These are phyloP conservation scores for Chiridota heheva DNA, from an alignment of 35 echinoderm and acorn worm species.

Conservation along the genomic window DNA sequence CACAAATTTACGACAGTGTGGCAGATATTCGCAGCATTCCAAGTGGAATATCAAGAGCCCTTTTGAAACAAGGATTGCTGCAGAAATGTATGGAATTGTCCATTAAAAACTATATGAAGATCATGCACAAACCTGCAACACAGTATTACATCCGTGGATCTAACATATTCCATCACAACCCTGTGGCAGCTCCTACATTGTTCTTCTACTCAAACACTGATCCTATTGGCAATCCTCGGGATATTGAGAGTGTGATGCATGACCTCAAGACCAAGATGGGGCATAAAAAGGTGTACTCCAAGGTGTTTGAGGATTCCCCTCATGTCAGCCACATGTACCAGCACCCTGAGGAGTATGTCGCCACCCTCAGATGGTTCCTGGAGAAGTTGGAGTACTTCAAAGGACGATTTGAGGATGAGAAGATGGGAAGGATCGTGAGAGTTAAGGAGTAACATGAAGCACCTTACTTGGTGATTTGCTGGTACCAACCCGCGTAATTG, in stretches of 20 bases:
- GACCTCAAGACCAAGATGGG: slow-evolving; percentile 46
- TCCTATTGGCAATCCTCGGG: slow-evolving; percentile 40
- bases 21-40: slow-evolving; percentile 71
- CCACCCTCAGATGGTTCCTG: slow-evolving; percentile 44
- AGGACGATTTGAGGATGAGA: slow-evolving; percentile 11
- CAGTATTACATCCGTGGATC: slow-evolving; percentile 63
- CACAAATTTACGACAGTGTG: slow-evolving; percentile 76
- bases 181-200: slow-evolving; percentile 63
- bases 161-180: slow-evolving; percentile 58
- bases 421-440: slow-evolving; percentile 15
- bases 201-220: slow-evolving; percentile 89
- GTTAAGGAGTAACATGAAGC: no score
- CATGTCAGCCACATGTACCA: slow-evolving; percentile 85
- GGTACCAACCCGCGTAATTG: no score
- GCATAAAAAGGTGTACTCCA: slow-evolving; percentile 58
- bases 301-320: slow-evolving; percentile 72
- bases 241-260: slow-evolving; percentile 38
- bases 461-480: no score
- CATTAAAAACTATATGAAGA: slow-evolving; percentile 5
- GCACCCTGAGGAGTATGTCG: slow-evolving; percentile 71
- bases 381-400: slow-evolving; percentile 63
- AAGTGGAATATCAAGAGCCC: slow-evolving; percentile 58
- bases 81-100: slow-evolving; percentile 8
- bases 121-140: slow-evolving; percentile 42
- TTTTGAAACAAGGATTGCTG: slow-evolving; percentile 12